phyloP scores from a whole-genome alignment of 1,140 invertebrate genomes.

The Mesaphorura yosii region DNA sequence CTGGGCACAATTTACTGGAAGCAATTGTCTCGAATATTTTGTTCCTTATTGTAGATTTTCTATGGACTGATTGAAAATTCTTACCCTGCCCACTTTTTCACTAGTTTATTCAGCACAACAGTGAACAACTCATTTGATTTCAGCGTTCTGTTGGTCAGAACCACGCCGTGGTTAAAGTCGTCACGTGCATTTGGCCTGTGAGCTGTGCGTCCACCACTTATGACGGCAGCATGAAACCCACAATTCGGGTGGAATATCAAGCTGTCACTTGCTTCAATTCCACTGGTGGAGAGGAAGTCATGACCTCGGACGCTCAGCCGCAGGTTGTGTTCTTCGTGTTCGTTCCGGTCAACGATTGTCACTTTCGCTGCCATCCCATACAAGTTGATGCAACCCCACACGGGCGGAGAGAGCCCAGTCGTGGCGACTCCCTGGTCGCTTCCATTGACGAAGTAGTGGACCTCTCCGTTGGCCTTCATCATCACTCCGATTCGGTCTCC shows the following conservation, averaged over 20 bases:
- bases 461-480: conserved; percentile 62
- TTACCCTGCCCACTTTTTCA: conserved; percentile 91
- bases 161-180: conserved; percentile 87
- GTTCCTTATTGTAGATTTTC: conserved; percentile 49
- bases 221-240: conserved; percentile 80
- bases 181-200: conserved; percentile 81
- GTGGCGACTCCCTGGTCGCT: conserved; percentile 83
- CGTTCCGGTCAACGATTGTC: conserved; percentile 66
- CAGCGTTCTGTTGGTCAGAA: conserved; percentile 71
- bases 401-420: conserved; percentile 54
- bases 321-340: conserved; percentile 62
- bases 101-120: conserved; percentile 73
- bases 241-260: conserved; percentile 78
- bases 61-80: conserved; percentile 47
- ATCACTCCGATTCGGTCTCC: conserved; percentile 82
- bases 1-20: too few species aligned
- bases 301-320: conserved; percentile 31
- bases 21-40: too few species aligned
- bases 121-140: conserved; percentile 80
- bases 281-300: conserved; percentile 13
- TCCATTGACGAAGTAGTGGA: conserved; percentile 89
- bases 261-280: conserved; percentile 12
- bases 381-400: conserved; percentile 88
- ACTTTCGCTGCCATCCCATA: conserved; percentile 95
- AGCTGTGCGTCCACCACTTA: conserved; percentile 76